Evolutionary conservation across 1,140 invertebrate genomes (phyloP).

Genomic region (Papilio machaon): DNA sequence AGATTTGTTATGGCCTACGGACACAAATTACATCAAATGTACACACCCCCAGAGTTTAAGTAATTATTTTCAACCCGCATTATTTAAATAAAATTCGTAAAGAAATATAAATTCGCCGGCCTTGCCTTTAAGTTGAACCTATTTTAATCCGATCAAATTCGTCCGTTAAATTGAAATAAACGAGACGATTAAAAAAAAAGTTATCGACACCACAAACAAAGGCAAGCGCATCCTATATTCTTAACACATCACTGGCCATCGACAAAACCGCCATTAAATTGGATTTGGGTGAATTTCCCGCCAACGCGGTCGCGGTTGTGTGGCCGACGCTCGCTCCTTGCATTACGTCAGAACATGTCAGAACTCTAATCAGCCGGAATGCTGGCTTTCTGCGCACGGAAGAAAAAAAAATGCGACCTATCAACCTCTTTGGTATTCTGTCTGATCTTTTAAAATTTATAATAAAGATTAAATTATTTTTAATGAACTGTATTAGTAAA

Average conservation of each 20-base stretch:
- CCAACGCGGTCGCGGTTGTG: constrained; percentile 41
- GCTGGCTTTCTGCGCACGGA: constrained; percentile 45
- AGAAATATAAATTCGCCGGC: background rate
- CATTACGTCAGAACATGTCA: constrained; percentile 54
- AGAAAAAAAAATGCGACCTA: constrained; percentile 48
- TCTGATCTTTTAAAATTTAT: too few relatives aligned
- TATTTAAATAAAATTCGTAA: background rate
- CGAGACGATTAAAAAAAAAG: background rate
- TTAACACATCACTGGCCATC: constrained; percentile 44
- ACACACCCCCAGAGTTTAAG: background rate
- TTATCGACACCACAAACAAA: constrained; percentile 30
- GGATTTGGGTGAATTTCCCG: constrained; percentile 50
- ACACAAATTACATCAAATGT: too few relatives aligned
- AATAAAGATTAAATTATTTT: background rate
- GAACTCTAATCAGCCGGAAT: constrained; percentile 48
- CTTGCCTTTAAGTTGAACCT: too few relatives aligned
- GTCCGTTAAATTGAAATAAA: constrained; percentile 25
- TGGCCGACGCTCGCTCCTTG: constrained; percentile 51
- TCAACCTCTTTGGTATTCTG: background rate
- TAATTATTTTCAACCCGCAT: background rate
- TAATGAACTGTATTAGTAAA: background rate
- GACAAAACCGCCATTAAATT: constrained; percentile 48
- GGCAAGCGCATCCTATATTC: constrained; percentile 22
- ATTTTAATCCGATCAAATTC: background rate
- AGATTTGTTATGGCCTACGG: too few relatives aligned